A percentile compares a stretch with the other conserved stretches of the same genome.
Evolutionary conservation across 2,888 invertebrate species (phyloP).

Genomic region (Sphinx pinastri): DNA sequence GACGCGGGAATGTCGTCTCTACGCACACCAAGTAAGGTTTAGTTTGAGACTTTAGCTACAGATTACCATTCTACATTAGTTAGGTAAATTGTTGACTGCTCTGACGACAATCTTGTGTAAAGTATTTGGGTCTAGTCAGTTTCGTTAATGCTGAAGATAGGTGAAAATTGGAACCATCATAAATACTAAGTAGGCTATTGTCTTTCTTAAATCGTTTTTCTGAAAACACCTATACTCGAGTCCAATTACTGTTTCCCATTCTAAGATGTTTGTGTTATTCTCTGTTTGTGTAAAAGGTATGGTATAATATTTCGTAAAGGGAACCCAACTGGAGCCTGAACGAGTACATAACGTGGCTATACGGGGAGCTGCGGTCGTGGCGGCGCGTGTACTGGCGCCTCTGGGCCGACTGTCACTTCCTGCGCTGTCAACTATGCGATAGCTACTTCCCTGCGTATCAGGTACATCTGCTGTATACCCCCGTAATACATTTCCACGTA

Average conservation of each 20-base stretch:
- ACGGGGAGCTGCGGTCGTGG: slow-evolving; percentile 93
- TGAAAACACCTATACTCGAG: too few species aligned
- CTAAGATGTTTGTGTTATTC: not conserved
- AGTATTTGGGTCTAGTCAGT: too few species aligned
- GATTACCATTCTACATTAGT: too few species aligned
- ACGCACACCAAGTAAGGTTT: slow-evolving; percentile 85
- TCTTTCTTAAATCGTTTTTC: not conserved
- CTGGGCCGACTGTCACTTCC: slow-evolving; percentile 95
- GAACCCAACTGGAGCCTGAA: slow-evolving; percentile 92
- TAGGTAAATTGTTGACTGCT: too few species aligned
- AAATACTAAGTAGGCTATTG: not conserved
- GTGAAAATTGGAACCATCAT: too few species aligned
- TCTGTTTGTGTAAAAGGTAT: not conserved
- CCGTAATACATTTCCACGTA: not conserved
- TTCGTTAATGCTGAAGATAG: too few species aligned
- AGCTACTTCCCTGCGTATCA: slow-evolving; percentile 89
- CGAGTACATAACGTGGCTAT: slow-evolving; percentile 90
- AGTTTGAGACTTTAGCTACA: too few species aligned
- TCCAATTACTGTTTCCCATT: too few species aligned
- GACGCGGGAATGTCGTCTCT: slow-evolving; percentile 88
- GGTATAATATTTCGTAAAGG: slow-evolving; percentile 60
- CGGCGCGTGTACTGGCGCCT: slow-evolving; percentile 96
- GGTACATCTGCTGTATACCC: slow-evolving; percentile 47
- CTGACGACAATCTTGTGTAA: too few species aligned
- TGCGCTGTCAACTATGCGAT: slow-evolving; percentile 92